A percentile compares a stretch with the other conserved stretches of the same genome.
Conservation (phyloP, 1,140 invertebrate genomes). For the Telenomus remus region DNA sequence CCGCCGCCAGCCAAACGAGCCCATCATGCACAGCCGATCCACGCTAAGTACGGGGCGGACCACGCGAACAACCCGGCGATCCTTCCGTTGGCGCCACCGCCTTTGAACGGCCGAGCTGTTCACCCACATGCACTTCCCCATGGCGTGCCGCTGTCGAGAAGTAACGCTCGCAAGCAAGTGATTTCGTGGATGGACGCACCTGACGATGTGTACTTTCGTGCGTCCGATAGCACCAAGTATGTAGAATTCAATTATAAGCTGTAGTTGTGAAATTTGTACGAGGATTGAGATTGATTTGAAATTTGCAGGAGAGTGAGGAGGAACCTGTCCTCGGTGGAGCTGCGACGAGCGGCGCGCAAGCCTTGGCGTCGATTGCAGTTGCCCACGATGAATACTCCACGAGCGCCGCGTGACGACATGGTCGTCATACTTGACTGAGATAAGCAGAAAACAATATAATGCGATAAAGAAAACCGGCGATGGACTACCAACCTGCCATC, state of each 20-base stretch:
- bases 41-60: conserved; percentile 66
- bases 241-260: conserved; percentile 62
- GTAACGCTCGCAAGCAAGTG: conserved; percentile 87
- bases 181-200: conserved; percentile 99
- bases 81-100: conserved; percentile 65
- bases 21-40: conserved; percentile 76
- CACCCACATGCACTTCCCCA: conserved; percentile 67
- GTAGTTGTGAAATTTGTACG: neutral
- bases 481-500: conserved; percentile 23
- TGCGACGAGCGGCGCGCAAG: conserved; percentile 91
- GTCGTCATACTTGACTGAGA: conserved; percentile 83
- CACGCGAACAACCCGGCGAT: conserved; percentile 64
- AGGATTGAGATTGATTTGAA: neutral
- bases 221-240: conserved; percentile 92
- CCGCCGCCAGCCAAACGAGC: conserved; percentile 82
- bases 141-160: conserved; percentile 76
- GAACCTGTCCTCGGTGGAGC: conserved; percentile 85
- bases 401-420: conserved; percentile 75
- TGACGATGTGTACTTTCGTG: conserved; percentile 96
- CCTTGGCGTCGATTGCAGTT: conserved; percentile 86
- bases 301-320: conserved; percentile 86
- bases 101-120: conserved; percentile 69
- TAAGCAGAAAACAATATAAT: conserved; percentile 63
- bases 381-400: conserved; percentile 68
- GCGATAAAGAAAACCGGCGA: conserved; percentile 40